Evolutionary conservation across 2,888 invertebrate genomes (phyloP).

Genomic region (Cantharis nigra): DNA sequence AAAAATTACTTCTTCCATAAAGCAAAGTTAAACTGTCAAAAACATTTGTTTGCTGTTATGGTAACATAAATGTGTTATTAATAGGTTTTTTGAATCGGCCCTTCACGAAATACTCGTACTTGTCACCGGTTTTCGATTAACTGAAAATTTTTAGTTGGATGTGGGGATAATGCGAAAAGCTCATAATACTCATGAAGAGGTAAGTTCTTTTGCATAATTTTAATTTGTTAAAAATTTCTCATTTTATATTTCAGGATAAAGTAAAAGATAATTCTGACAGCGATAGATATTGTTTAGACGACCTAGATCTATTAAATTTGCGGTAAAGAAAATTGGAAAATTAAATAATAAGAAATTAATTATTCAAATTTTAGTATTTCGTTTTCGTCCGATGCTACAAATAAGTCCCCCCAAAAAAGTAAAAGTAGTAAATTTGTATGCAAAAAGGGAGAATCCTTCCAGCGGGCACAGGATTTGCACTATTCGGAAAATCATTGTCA

Average conservation of each 20-base stretch:
- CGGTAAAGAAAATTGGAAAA: constrained; percentile 40
- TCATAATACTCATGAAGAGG: constrained; percentile 42
- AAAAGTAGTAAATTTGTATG: neutral
- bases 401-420: constrained; percentile 1
- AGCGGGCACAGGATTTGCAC: constrained; percentile 4
- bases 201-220: constrained; percentile 26
- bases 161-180: constrained; percentile 49
- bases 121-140: constrained; percentile 28
- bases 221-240: constrained; percentile 4
- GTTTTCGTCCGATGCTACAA: constrained; percentile 22
- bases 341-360: neutral
- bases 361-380: constrained; percentile 10
- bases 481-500: constrained; percentile 16
- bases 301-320: constrained; percentile 52
- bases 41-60: constrained; percentile 19
- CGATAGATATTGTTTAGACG: constrained; percentile 46
- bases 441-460: constrained; percentile 1
- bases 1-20: neutral
- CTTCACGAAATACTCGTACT: constrained; percentile 27
- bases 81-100: constrained; percentile 28
- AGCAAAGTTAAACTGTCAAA: neutral
- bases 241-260: constrained; percentile 44
- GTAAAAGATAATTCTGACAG: constrained; percentile 43
- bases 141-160: constrained; percentile 40
- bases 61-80: constrained; percentile 30